Conservation (phyloP, 2,888 invertebrate species). For the Villa cingulata region DNA sequence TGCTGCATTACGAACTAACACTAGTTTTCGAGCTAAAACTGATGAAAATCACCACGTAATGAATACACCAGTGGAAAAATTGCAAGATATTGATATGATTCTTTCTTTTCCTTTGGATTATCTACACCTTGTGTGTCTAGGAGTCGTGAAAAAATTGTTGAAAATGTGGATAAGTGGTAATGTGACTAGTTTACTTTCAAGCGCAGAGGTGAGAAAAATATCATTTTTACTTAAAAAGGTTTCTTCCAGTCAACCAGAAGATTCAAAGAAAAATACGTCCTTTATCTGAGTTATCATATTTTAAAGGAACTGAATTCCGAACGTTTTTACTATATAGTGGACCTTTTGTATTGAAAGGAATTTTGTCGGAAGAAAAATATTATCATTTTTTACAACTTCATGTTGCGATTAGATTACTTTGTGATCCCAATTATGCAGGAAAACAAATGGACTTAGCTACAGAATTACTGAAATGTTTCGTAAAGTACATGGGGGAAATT, state of each 20-base stretch:
- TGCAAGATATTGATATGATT: constrained; percentile 14
- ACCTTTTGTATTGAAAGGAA: constrained; percentile 14
- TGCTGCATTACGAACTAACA: constrained; percentile 1
- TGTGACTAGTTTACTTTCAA: not conserved
- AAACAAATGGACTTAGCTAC: constrained; percentile 9
- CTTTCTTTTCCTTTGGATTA: constrained; percentile 6
- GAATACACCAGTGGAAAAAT: constrained; percentile 11
- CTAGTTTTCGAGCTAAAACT: constrained; percentile 6
- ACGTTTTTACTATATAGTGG: constrained; percentile 17
- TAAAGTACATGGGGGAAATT: constrained; percentile 11
- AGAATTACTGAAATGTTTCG: constrained; percentile 15
- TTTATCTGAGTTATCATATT: constrained; percentile 15
- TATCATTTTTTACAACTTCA: constrained; percentile 16
- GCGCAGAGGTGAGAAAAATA: not conserved
- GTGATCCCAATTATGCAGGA: constrained; percentile 12
- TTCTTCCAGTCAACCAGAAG: constrained; percentile 9
- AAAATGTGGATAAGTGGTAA: constrained; percentile 5
- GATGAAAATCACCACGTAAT: constrained; percentile 14
- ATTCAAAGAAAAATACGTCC: constrained; percentile 17
- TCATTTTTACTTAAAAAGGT: constrained; percentile 2
- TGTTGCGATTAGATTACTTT: constrained; percentile 16
- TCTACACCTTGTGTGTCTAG: constrained; percentile 14
- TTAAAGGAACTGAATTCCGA: constrained; percentile 15
- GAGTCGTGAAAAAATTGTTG: constrained; percentile 15
- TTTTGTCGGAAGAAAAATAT: constrained; percentile 10